Evolutionary conservation across 2,113 vertebrate species (phyloP).

Genomic region (Rhagologus leucostigma): DNA sequence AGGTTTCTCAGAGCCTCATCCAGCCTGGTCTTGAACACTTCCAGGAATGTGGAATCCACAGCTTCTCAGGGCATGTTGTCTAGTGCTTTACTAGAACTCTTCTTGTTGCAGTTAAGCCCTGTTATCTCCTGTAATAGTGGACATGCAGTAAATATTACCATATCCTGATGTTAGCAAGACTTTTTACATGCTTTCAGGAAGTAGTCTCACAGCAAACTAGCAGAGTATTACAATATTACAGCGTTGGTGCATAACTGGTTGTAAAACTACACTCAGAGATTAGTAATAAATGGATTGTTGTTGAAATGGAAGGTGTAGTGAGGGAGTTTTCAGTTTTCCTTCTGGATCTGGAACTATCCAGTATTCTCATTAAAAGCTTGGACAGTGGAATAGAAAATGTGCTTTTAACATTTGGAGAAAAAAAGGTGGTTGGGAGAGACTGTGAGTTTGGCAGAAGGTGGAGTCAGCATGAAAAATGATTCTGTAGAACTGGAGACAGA

Average conservation of each 20-base stretch:
- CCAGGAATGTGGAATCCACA: not conserved
- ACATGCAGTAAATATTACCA: not conserved
- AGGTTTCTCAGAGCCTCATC: not conserved
- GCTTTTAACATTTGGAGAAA: not conserved
- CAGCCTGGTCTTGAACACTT: not conserved
- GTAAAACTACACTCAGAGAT: not conserved
- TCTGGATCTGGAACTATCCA: not conserved
- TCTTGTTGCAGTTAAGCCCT: not conserved
- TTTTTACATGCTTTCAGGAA: not conserved
- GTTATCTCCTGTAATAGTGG: not conserved
- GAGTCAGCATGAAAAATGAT: not conserved
- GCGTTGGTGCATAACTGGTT: not conserved
- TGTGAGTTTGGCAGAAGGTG: not conserved
- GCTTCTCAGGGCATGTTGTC: not conserved
- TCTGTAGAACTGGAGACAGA: not conserved
- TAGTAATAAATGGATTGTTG: not conserved
- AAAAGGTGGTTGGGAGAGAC: not conserved
- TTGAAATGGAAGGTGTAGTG: not conserved
- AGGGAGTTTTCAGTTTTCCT: not conserved
- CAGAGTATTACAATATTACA: not conserved
- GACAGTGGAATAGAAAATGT: not conserved
- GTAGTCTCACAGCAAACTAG: not conserved
- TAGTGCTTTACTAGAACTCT: not conserved
- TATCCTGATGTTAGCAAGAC: not conserved
- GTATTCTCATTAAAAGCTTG: not conserved